These are phyloP conservation scores for Pterostichus niger DNA, from an alignment of 2,888 invertebrate genomes.

Conservation along the genomic window DNA sequence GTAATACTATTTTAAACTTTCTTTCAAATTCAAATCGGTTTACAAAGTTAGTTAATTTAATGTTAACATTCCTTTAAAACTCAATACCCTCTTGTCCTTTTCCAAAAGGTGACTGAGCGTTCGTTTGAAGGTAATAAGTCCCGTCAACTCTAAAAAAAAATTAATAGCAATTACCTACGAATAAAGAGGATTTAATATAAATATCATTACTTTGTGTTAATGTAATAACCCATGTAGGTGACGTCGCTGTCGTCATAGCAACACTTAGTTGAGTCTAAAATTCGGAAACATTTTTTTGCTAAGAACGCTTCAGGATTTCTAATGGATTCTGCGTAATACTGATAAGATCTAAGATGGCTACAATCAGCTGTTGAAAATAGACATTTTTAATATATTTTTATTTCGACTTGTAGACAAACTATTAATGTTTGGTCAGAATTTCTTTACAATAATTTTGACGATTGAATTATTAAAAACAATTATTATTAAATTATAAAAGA, in stretches of 20 bases:
- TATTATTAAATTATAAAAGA: too few species aligned
- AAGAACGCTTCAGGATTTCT: neutral
- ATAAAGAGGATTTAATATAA: neutral
- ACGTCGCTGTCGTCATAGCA: neutral
- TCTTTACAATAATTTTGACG: neutral
- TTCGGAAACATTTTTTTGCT: neutral
- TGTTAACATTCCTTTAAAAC: too few species aligned
- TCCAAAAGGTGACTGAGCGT: too few species aligned
- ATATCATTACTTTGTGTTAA: neutral
- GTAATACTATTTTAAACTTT: too few species aligned
- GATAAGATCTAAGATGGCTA: neutral
- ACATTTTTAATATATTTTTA: neutral
- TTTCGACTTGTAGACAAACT: neutral
- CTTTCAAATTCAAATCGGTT: too few species aligned
- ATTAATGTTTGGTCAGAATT: neutral
- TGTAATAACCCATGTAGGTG: conserved; percentile 1
- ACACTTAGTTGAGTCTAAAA: neutral
- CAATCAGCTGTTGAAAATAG: conserved; percentile 1
- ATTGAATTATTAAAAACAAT: neutral
- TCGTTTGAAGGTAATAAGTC: too few species aligned
- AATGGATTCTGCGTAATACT: conserved; percentile 21
- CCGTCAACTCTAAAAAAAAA: too few species aligned
- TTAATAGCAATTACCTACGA: too few species aligned
- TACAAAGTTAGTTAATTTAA: too few species aligned
- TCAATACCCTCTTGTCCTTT: too few species aligned